Evolutionary conservation across 2,113 vertebrate species (phyloP).

Genomic region (Arvicanthis niloticus): DNA sequence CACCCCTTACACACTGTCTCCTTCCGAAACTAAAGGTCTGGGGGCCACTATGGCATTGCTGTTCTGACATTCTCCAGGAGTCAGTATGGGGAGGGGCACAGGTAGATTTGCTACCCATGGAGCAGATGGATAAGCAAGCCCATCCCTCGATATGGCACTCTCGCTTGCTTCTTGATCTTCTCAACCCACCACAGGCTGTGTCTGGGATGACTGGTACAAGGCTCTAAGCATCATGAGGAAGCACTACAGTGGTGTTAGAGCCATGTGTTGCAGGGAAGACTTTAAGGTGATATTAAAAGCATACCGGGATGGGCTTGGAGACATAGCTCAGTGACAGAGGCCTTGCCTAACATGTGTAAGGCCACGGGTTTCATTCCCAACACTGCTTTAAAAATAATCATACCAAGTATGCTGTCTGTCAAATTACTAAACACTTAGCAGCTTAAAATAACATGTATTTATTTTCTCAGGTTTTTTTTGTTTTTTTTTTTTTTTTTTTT

Average conservation of each 20-base stretch:
- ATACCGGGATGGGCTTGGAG: not conserved
- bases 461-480: not conserved
- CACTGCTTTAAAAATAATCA: not conserved
- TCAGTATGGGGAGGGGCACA: not conserved
- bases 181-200: not conserved
- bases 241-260: not conserved
- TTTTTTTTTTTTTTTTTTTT: constrained; percentile 7
- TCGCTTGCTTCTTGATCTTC: not conserved
- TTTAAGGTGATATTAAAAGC: not conserved
- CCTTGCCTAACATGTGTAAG: not conserved
- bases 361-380: not conserved
- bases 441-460: not conserved
- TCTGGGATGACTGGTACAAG: not conserved
- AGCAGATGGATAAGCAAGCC: not conserved
- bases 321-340: not conserved
- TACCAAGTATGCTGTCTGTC: not conserved
- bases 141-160: not conserved
- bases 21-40: not conserved
- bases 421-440: not conserved
- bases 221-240: not conserved
- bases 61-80: not conserved
- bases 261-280: not conserved
- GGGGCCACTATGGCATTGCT: not conserved
- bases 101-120: not conserved
- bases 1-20: too few relatives aligned